Evolutionary conservation across 2,113 vertebrate genomes (phyloP).

Genomic region (Indri indri): DNA sequence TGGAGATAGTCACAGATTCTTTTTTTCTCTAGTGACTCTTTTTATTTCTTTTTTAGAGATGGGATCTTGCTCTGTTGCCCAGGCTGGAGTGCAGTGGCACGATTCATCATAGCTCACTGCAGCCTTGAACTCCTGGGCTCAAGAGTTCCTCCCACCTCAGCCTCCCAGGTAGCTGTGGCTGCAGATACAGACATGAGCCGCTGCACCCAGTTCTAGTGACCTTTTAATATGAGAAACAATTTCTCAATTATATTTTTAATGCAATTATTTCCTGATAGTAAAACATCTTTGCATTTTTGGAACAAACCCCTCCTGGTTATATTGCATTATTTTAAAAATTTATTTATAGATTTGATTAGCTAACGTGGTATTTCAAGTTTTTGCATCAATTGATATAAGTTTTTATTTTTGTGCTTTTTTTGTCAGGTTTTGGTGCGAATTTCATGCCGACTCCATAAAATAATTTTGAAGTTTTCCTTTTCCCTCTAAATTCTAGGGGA

Average conservation of each 20-base stretch:
- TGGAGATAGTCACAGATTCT: background rate
- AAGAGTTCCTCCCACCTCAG: background rate
- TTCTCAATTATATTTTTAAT: background rate
- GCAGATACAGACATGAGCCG: background rate
- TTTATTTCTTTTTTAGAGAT: background rate
- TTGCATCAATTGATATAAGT: background rate
- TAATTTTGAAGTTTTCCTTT: background rate
- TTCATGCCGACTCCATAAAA: background rate
- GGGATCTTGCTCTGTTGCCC: background rate
- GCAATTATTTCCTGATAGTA: background rate
- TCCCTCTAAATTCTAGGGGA: background rate
- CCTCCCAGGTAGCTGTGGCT: background rate
- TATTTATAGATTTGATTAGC: background rate
- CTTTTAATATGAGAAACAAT: background rate
- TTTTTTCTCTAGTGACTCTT: background rate
- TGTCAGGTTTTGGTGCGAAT: background rate
- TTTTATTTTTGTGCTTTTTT: background rate
- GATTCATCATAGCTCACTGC: background rate
- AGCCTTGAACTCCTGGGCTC: background rate
- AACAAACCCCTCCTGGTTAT: background rate
- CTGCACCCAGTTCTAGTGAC: background rate
- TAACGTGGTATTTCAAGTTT: background rate
- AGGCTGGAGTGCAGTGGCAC: background rate
- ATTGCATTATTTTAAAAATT: background rate
- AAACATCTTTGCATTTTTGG: background rate